Base-by-base conservation (phyloP, 2,113 vertebrate genomes). In the Leucosticte australis region DNA sequence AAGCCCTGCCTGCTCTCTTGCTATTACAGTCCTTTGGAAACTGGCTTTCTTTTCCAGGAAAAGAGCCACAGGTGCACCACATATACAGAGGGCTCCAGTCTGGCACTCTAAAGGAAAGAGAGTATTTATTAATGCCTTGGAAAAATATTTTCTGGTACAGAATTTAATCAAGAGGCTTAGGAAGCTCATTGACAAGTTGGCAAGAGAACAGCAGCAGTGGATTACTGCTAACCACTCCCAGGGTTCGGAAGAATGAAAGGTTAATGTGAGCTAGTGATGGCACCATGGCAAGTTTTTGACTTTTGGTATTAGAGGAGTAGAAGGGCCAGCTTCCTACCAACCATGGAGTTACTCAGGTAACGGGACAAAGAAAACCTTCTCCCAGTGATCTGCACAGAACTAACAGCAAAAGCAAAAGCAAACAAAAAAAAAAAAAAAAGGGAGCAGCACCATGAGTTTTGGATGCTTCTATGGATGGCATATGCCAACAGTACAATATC, bases 401-500 rank as follows among this genome's bases (percentile, higher is more conserved):
- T 4, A 27, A 46, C 49, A 68, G 5, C 20, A 83, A 35, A 65
- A 46, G 12, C 27, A 62, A 26, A 71, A 19, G 1, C 8, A 21
- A 52, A 50, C 3, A 30, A 37, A 14, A 12, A 6, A 6, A 19
- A 15, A 17, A 24, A 27, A 39, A 47, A 41, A 31, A 5, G 6
- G 55, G 18, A 83, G 17, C 8, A 52, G 8, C 31, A 53, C 14
- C 13, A 31, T 63, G 21, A 65, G 10, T 56, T 93, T 87, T 71
- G 44, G 20, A 53, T 57, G 28, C 21, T 12, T 30, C 12, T 69
- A 11, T 71, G 46, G 41, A 37, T 65, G 44, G 21, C 0, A 0
- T 62, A 15, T 85, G 59, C 41, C 49, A 62, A 11, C 20, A 49
- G 8, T 11, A 57, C 27, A 28, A 44, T 8, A 57, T n/a, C 24